Conservation (phyloP, 2,113 vertebrate genomes). For the Procavia capensis region DNA sequence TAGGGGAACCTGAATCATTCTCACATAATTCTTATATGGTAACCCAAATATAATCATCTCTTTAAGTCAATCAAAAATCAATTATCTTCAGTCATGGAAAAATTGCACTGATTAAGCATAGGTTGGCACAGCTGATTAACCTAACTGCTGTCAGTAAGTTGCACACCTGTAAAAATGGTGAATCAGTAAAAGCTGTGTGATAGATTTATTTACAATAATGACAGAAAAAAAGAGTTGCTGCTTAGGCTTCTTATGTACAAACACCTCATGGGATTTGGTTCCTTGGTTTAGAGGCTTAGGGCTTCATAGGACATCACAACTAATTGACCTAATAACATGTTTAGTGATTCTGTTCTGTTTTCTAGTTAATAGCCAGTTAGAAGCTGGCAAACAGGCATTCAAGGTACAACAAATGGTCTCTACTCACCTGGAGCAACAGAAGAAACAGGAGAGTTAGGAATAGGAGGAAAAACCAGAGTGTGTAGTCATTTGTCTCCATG, state of each 20-base stretch:
- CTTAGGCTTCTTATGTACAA: too few species aligned
- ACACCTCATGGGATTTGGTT: background rate
- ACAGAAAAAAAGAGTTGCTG: background rate
- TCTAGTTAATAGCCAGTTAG: too few species aligned
- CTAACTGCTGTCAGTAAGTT: background rate
- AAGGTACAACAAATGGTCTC: too few species aligned
- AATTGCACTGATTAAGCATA: background rate
- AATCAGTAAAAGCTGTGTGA: background rate
- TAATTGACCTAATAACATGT: background rate
- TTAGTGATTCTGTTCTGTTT: too few species aligned
- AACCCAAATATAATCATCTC: conserved; percentile 16
- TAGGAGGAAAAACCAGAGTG: background rate
- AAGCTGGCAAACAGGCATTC: too few species aligned
- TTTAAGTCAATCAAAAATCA: conserved; percentile 18
- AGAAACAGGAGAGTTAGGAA: background rate
- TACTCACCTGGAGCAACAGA: background rate
- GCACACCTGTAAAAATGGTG: background rate
- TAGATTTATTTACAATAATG: background rate
- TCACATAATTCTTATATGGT: conserved; percentile 11
- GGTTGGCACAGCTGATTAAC: background rate
- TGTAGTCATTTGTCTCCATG: background rate
- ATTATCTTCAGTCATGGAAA: background rate
- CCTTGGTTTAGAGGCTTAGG: background rate
- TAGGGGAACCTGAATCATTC: background rate
- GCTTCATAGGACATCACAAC: background rate